These are phyloP conservation scores for Onychomys torridus DNA, from an alignment of 2,797 vertebrate genomes.

Conservation along the genomic window DNA sequence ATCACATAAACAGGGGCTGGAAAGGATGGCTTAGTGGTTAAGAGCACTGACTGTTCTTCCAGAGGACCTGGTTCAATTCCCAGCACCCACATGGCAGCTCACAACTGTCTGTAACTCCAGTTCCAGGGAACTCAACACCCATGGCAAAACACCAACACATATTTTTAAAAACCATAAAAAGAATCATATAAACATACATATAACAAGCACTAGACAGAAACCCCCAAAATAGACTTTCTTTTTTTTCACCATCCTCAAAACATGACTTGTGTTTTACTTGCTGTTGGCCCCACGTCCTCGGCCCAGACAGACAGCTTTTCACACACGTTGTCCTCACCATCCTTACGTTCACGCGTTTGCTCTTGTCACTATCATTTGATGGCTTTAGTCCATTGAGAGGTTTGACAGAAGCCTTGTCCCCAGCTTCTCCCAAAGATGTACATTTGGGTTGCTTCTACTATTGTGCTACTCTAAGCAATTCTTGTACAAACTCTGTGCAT, in stretches of 20 bases:
- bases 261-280: neutral
- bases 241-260: neutral
- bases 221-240: constrained; percentile 6
- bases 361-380: neutral
- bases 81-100: neutral
- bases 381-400: neutral
- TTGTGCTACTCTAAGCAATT: constrained; percentile 11
- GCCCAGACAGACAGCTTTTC: neutral
- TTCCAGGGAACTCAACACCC: neutral
- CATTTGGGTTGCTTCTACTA: neutral
- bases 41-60: neutral
- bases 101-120: neutral
- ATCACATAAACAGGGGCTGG: neutral
- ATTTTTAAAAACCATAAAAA: neutral
- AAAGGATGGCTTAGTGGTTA: neutral
- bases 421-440: neutral
- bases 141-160: neutral
- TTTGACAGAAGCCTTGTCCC: neutral
- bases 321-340: neutral
- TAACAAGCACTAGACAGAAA: neutral
- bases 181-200: neutral
- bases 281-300: neutral
- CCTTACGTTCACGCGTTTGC: neutral
- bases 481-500: neutral
- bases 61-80: neutral